Base-by-base conservation (phyloP, 2,888 invertebrate genomes). In the Anthrax anthrax region DNA sequence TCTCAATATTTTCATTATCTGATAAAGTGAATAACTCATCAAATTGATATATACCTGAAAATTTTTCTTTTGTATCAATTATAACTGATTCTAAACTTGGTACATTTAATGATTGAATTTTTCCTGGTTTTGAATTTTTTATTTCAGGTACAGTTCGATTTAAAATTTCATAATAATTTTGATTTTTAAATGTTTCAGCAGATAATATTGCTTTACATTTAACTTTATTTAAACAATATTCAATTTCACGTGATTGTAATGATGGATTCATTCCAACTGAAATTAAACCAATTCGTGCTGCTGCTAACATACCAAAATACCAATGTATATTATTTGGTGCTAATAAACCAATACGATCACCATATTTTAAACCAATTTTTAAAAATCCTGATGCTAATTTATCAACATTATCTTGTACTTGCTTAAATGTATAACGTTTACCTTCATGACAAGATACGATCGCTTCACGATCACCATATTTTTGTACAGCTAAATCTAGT, bases 301-400 rank as follows among this genome's bases (percentile, higher is more conserved):
- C 76, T 0, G 82, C 88, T 60, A 82, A 67, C 61, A 81, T 77
- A 0, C 77, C 69, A 0, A 86, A 56, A 49, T 81, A 74, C 90
- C 90, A 92, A 59, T 87, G 81, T 39, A 76, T 62, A 34, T 72
- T 70, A 65, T 88, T 91, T 1, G 87, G 85, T 0, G 81, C 77
- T 83, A 85, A 88, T 18, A 91, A 70, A 1, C 82, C 89, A 4
- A 92, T 59, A 10, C 81, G 67, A 58, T 91, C 89, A 0, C 86
- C 86, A 27, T 66, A 72, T 46, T 75, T 60, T 17, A 89, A 57
- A 0, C 88, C 88, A 19, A 85, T 56, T 37, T 75, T 73, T n/a
- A 73, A 55, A 1, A 90, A 70, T 1, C 84, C 84, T 1, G 81
- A 80, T 0, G 86, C 87, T 4, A 88, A 58, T 45, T 70, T 70